Base-by-base conservation (phyloP, 2,888 invertebrate species). In the Nesidiocoris tenuis region DNA sequence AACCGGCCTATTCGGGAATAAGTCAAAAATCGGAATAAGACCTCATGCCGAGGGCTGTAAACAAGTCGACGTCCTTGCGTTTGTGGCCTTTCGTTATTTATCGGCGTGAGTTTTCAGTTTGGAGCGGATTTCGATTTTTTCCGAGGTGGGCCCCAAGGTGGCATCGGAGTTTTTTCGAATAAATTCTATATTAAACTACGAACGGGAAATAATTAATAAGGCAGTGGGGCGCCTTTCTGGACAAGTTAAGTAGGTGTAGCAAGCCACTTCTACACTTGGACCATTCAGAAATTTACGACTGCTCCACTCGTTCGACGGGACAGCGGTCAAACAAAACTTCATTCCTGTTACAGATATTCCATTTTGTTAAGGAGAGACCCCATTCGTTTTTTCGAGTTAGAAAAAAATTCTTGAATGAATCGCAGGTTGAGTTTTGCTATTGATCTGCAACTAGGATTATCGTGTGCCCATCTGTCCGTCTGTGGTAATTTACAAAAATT, bases 151-250 rank as follows among this genome's bases (percentile, higher is more conserved):
- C 39, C 39, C 39, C 3, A 12, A 39, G 39, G 39, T 39, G 39
- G 39, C 39, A 39, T 3, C 39, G 39, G 39, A 39, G 25, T 39
- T 65, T 65, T 65, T 65, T 25, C 18, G 65, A 65, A 39, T 65
- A 65, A 39, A 18, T 65, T 65, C 39, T 25, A 65, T 65, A 65
- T 65, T 24, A 65, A 65, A 39, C 39, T 39, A 39, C 39, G 12
- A 65, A 65, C 65, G 55, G 67, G 67, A 67, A 67, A 67, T 56
- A 67, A 67, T 67, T 67, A 67, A 67, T 67, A 67, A 67, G 67
- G 22, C 67, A 7, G 23, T 55, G 67, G 67, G 67, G 55, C 67
- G 67, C 67, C 55, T 39, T 56, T 67, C n/a, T 54, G 55, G 56
- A 67, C 55, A 56, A 67, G 67, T 67, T 56, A 67, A 67, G 67